Percentiles rank a stretch among this genome's conserved stretches.
Conservation (phyloP, 2,113 vertebrate genomes). For the Propithecus coquereli region DNA sequence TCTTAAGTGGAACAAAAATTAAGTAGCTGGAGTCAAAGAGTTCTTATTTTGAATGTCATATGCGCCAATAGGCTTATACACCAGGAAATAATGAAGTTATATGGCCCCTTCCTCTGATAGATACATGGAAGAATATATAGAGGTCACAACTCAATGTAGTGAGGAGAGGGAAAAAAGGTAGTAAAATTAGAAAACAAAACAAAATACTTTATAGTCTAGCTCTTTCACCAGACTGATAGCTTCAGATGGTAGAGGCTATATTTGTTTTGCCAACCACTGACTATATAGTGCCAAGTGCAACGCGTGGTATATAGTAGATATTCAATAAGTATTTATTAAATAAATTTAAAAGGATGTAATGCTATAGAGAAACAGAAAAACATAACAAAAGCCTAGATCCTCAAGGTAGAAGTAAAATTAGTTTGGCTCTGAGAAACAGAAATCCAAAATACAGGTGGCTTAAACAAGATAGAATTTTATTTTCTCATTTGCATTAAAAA, state of each 20-base stretch:
- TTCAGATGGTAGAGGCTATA: background rate
- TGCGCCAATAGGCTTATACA: background rate
- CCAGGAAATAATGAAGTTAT: conserved; percentile 14
- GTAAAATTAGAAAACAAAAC: conserved; percentile 32
- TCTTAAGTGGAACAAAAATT: background rate
- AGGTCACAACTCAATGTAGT: background rate
- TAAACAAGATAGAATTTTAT: background rate
- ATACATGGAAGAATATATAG: background rate
- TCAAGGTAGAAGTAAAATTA: background rate
- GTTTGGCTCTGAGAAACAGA: conserved; percentile 19
- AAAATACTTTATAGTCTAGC: background rate
- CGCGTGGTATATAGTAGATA: background rate
- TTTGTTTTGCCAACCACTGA: background rate
- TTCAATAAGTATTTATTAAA: background rate
- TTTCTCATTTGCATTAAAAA: background rate
- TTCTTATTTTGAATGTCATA: conserved; percentile 31
- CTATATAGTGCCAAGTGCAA: background rate
- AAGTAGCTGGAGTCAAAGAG: background rate
- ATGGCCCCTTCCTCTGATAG: background rate
- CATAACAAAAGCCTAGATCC: background rate
- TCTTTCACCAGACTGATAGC: background rate
- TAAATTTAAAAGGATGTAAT: background rate
- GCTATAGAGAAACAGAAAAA: background rate
- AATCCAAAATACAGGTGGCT: background rate
- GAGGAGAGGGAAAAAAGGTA: background rate